Base-by-base conservation (phyloP, 2,113 vertebrate species). In the Oryzias curvinotus region DNA sequence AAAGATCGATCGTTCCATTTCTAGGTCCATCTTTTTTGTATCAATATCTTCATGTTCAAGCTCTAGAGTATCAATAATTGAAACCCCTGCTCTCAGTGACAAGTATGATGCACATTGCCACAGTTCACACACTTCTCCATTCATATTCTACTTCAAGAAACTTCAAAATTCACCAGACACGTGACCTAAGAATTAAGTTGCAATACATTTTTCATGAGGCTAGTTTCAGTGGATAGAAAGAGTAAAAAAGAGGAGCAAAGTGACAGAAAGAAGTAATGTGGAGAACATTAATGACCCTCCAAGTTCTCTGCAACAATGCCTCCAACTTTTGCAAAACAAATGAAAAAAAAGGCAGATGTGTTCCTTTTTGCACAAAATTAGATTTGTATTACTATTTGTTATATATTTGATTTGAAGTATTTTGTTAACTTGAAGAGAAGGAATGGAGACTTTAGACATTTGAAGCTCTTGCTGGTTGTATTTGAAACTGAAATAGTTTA, bases 181-280 rank as follows among this genome's bases (percentile, higher is more conserved):
- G 60, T 71, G 47, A 57, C 49, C 15, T 45, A 45, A 30, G n/a
- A 42, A 30, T 53, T 21, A 26, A 47, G 3, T 68, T 10, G 26
- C 23, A 5, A 70, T 81, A 56, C 44, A 68, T 75, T 70, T 84
- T 77, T 62, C 16, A 80, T 69, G 25, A 69, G 52, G 59, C 42
- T 60, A 52, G 60, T 77, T 77, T 77, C 30, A 45, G 61, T 46
- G 48, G 71, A 56, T 61, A 41, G 21, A 19, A 23, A 46, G 8
- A 44, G 26, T 13, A 16, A 21, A 63, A 7, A 48, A 41, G 23
- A 46, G 19, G 7, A 58, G 26, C 54, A 41, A 62, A 52, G n/a
- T 48, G 16, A 67, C 52, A 66, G 51, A 61, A 17, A 16, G 44
- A 66, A 30, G 13, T 49, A 51, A 49, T 47, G 57, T 48, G 47